Percentiles rank a stretch among this genome's conserved stretches.
Conservation (phyloP, 2,888 invertebrate species). For the Neuroscelio doddi region DNA sequence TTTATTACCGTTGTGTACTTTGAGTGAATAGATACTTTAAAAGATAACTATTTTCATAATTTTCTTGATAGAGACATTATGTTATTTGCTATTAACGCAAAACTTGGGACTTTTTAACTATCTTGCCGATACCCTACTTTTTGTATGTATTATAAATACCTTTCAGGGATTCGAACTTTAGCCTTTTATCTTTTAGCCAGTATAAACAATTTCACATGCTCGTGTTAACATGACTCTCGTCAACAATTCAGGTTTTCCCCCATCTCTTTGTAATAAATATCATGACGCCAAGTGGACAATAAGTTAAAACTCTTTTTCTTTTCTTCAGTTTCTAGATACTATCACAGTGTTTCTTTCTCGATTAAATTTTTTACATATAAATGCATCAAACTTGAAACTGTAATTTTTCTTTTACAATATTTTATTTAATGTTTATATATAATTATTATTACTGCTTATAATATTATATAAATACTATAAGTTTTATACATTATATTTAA, state of each 20-base stretch:
- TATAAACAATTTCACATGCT: constrained; percentile 31
- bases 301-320: background rate
- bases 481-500: too few species aligned
- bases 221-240: constrained; percentile 8
- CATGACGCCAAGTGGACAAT: background rate
- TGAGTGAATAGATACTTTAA: too few species aligned
- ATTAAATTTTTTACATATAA: too few species aligned
- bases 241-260: constrained; percentile 11
- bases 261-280: constrained; percentile 14
- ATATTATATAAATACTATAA: too few species aligned
- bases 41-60: too few species aligned
- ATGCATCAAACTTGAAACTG: too few species aligned
- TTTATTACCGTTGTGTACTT: background rate
- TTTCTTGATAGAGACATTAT: too few species aligned
- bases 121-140: constrained; percentile 31
- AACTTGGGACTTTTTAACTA: background rate
- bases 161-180: constrained; percentile 27
- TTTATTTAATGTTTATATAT: too few species aligned
- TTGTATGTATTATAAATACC: constrained; percentile 9
- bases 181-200: constrained; percentile 25
- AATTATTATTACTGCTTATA: too few species aligned
- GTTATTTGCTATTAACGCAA: too few species aligned
- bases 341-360: too few species aligned
- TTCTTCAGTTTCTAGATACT: constrained; percentile 11
- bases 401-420: too few species aligned